Evolutionary conservation across 2,888 invertebrate species (phyloP).

Genomic region (Drosophila meridionalis): DNA sequence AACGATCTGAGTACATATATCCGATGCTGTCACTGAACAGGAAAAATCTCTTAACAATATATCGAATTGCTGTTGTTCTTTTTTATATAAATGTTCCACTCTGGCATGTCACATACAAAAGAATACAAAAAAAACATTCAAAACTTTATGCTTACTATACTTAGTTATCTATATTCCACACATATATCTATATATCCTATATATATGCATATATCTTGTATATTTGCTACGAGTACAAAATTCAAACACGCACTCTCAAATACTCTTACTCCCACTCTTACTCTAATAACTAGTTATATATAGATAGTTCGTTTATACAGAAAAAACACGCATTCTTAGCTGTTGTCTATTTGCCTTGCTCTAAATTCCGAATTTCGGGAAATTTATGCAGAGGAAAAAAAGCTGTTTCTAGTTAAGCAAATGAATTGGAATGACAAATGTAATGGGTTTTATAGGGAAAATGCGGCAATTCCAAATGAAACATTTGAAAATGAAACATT

Average conservation of each 20-base stretch:
- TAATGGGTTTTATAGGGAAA: background rate
- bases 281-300: conserved; percentile 6
- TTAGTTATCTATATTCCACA: conserved; percentile 4
- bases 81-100: conserved; percentile 13
- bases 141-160: conserved; percentile 11
- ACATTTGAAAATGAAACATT: background rate
- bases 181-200: background rate
- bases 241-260: conserved; percentile 27
- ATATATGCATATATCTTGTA: conserved; percentile 4
- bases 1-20: conserved; percentile 15
- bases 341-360: conserved; percentile 31
- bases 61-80: conserved; percentile 26
- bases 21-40: conserved; percentile 46
- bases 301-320: conserved; percentile 17
- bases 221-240: conserved; percentile 22
- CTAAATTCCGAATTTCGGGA: conserved; percentile 7
- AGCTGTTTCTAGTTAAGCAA: conserved; percentile 1
- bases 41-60: conserved; percentile 29
- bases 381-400: background rate
- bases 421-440: background rate
- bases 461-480: background rate
- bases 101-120: conserved; percentile 29
- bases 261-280: conserved; percentile 9
- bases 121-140: conserved; percentile 7
- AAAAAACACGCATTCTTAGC: conserved; percentile 17